A percentile compares a stretch with the other conserved stretches of the same genome.
Evolutionary conservation across 2,888 invertebrate species (phyloP).

Genomic region (Chloroclystis v-ata): DNA sequence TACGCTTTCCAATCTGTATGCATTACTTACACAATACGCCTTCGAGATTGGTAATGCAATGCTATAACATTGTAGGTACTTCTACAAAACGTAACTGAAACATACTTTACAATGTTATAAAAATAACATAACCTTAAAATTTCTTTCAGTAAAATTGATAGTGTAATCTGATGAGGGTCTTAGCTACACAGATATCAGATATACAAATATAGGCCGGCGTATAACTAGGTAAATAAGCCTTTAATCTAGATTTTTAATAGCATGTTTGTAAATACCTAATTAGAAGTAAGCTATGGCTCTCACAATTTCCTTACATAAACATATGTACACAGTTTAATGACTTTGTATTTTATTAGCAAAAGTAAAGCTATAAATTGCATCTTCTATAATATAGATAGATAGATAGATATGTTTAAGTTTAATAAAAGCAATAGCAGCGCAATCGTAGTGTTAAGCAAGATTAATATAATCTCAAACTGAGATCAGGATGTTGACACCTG

Average conservation of each 20-base stretch:
- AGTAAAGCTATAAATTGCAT: background rate
- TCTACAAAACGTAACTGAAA: conserved; percentile 2
- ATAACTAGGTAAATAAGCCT: conserved; percentile 4
- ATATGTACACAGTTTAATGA: background rate
- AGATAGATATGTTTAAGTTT: too few species aligned
- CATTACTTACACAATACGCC: conserved; percentile 21
- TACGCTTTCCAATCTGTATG: conserved; percentile 51
- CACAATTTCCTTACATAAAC: conserved; percentile 1
- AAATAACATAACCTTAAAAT: too few species aligned
- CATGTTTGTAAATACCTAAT: conserved; percentile 11
- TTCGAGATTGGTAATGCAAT: conserved; percentile 9
- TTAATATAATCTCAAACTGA: background rate
- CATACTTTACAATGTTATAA: too few species aligned
- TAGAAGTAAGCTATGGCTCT: conserved; percentile 3
- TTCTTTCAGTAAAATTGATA: too few species aligned
- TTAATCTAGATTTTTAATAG: conserved; percentile 13
- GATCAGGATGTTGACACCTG: conserved; percentile 7
- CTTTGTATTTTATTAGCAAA: background rate
- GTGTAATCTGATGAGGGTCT: too few species aligned
- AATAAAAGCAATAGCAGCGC: too few species aligned
- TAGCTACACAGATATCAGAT: background rate
- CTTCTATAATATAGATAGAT: too few species aligned
- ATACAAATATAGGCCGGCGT: background rate
- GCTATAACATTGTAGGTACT: background rate
- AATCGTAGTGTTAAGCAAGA: background rate